Percentiles rank a stretch among this genome's conserved stretches.
phyloP scores from a whole-genome alignment of 2,888 invertebrate genomes.

The Pristionchus exspectatus region DNA sequence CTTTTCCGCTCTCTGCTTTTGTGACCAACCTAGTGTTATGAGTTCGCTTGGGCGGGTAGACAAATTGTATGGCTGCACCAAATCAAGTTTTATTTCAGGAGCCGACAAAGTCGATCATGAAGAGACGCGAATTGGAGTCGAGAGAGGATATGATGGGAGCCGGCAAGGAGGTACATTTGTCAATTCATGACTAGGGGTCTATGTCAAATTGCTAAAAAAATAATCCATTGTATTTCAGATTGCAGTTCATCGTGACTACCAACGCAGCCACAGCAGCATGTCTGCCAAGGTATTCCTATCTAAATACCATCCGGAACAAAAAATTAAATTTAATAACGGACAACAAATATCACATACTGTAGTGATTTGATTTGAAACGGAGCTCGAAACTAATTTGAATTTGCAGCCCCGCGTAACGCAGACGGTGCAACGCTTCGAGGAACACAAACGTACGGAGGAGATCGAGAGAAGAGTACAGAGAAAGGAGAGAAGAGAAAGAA shows the following conservation, averaged over 20 bases:
- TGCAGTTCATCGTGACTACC: constrained; percentile 56
- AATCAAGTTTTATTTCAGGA: not conserved
- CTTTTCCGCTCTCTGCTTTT: not conserved
- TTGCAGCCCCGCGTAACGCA: constrained; percentile 76
- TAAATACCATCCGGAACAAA: not conserved
- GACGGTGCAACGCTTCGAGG: constrained; percentile 78
- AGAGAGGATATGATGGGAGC: constrained; percentile 70
- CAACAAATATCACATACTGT: not conserved
- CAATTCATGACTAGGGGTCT: too few relatives aligned
- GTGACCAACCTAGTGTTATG: constrained; percentile 1
- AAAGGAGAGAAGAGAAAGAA: constrained; percentile 63
- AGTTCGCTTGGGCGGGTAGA: not conserved
- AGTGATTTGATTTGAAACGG: not conserved
- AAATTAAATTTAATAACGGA: too few relatives aligned
- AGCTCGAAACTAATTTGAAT: not conserved
- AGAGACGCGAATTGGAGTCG: constrained; percentile 72
- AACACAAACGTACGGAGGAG: constrained; percentile 78
- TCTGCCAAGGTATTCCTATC: constrained; percentile 53
- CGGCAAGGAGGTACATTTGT: constrained; percentile 48
- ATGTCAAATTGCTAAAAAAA: not conserved
- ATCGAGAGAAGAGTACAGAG: constrained; percentile 77
- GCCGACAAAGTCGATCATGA: constrained; percentile 74
- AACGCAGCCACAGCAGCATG: constrained; percentile 59
- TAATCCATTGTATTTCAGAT: not conserved
- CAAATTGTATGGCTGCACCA: not conserved